Conservation (phyloP, 2,113 vertebrate species). For the Eulacestoma nigropectus region DNA sequence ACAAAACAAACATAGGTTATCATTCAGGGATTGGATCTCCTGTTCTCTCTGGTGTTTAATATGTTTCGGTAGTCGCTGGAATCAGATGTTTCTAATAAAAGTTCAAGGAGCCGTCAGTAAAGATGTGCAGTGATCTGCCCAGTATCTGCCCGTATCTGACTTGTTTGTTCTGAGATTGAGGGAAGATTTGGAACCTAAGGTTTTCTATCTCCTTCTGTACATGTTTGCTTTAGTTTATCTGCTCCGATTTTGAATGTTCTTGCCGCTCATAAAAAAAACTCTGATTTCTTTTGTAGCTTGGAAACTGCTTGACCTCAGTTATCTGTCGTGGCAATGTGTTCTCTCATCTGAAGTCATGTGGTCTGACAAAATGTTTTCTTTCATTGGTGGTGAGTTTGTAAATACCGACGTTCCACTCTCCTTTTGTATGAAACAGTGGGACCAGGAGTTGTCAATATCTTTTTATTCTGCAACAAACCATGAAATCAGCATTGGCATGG, state of each 20-base stretch:
- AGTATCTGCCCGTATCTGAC: background rate
- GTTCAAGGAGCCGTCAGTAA: background rate
- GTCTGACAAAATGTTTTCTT: conserved; percentile 12
- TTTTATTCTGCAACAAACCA: background rate
- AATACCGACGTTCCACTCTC: background rate
- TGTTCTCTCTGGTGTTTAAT: background rate
- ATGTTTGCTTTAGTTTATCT: background rate
- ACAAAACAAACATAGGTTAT: background rate
- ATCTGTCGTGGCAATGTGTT: background rate
- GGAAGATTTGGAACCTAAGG: background rate
- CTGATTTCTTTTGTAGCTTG: background rate
- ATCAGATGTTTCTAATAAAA: background rate
- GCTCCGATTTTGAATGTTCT: background rate
- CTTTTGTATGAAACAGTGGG: background rate
- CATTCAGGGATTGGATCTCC: background rate
- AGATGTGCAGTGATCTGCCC: background rate
- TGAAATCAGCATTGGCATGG: background rate
- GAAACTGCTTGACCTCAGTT: conserved; percentile 9
- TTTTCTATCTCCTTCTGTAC: background rate
- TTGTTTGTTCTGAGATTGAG: conserved; percentile 4
- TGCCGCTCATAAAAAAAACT: background rate
- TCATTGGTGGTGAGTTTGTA: background rate
- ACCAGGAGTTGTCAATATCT: background rate
- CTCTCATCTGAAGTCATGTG: background rate
- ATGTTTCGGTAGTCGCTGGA: background rate